Evolutionary conservation across 2,113 vertebrate species (phyloP).

Genomic region (Mus spicilegus): DNA sequence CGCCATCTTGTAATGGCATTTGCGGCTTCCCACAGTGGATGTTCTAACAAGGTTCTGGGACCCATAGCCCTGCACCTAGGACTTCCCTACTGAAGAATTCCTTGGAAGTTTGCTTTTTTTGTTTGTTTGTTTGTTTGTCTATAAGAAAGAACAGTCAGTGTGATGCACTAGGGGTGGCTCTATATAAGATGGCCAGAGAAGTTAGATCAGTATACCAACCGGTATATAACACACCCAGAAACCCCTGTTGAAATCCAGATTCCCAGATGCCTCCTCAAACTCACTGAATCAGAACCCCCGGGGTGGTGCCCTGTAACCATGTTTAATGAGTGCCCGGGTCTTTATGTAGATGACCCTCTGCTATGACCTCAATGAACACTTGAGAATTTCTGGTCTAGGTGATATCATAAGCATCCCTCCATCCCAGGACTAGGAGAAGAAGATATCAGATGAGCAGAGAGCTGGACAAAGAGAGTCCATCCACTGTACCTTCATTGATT

Average conservation of each 20-base stretch:
- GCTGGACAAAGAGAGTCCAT: not conserved
- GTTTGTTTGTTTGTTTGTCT: not conserved
- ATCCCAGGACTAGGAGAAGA: not conserved
- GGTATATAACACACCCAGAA: not conserved
- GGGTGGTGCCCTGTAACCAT: not conserved
- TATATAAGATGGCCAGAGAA: not conserved
- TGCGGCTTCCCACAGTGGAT: no score
- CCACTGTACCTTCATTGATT: not conserved
- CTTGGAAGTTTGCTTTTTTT: not conserved
- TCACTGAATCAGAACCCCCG: not conserved
- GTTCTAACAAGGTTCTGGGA: not conserved
- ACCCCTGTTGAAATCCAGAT: not conserved
- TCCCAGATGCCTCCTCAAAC: not conserved
- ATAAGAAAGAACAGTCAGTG: not conserved
- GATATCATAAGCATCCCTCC: not conserved
- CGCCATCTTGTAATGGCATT: no score
- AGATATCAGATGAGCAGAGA: not conserved
- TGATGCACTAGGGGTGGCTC: not conserved
- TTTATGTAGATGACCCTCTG: not conserved
- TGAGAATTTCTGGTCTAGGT: not conserved
- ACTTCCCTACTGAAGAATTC: not conserved
- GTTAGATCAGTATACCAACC: not conserved
- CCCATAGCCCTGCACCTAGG: not conserved
- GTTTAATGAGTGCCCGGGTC: not conserved
- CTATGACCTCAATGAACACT: no score